Evolutionary conservation across 2,113 vertebrate species (phyloP).

Genomic region (Tenebrosternarchus preto): DNA sequence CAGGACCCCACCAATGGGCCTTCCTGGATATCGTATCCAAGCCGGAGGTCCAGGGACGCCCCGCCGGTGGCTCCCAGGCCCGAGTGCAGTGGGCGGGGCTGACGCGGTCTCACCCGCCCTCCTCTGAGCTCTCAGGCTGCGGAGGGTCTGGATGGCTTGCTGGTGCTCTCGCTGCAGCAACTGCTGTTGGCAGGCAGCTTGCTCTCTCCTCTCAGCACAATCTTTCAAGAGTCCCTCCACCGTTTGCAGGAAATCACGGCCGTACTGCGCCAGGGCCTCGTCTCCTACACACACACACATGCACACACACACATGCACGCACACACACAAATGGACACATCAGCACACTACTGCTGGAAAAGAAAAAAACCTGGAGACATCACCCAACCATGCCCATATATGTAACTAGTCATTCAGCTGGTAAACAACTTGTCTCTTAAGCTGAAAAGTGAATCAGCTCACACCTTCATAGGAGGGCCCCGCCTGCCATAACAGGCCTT

Average conservation of each 20-base stretch:
- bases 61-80: constrained; percentile 14
- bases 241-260: constrained; percentile 60
- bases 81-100: constrained; percentile 22
- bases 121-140: constrained; percentile 52
- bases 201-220: constrained; percentile 60
- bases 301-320: constrained; percentile 7
- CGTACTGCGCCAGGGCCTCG: constrained; percentile 58
- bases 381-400: not conserved
- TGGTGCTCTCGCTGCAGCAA: constrained; percentile 54
- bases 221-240: constrained; percentile 59
- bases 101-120: constrained; percentile 39
- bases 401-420: not conserved
- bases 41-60: not conserved
- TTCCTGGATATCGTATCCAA: constrained; percentile 16
- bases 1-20: not conserved
- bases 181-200: constrained; percentile 54
- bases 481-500: constrained; percentile 14
- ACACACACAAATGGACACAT: not conserved
- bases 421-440: constrained; percentile 20
- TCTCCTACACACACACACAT: constrained; percentile 53
- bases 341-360: too few relatives aligned
- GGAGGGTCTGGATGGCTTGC: constrained; percentile 55
- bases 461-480: constrained; percentile 35
- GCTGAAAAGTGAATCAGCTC: constrained; percentile 35
- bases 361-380: not conserved